Evolutionary conservation across 2,113 vertebrate species (phyloP), one percentile per base, ranked within the genome.

Genomic region (Nibea albiflora): DNA sequence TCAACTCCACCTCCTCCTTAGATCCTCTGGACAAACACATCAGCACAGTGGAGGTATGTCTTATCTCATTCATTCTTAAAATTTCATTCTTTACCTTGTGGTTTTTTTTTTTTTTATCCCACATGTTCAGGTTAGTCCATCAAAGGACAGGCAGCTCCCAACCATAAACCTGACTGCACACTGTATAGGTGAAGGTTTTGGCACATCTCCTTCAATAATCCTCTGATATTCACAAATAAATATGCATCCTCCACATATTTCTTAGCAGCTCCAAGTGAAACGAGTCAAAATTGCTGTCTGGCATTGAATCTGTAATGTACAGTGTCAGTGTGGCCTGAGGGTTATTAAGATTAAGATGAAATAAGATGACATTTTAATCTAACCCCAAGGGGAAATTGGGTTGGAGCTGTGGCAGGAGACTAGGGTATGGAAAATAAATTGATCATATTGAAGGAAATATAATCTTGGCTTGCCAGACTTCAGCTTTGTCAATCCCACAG

Each of bases 11-110:
- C 12, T 93, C 96, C 49, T 95, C 95, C 31, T 71, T 67, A 20
- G 88, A 92, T 91, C 89, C 95, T 77, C 90, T 96, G 94, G 96
- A 98, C 15, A 89, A 93, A 85, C 96, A 98, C 92, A 96, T 96
- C 83, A 94, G 77, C 86, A 94, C 93, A 73, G 95, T 98, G 71
- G 95, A 98, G 96, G 98, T 99, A 95, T 72, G 39, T 53, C 11
- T 12, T 53, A 4, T 17, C 19, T 20, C 9, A 20, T 75, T 77
- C 22, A 56, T 31, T 68, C 15, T 19, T 35, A 22, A 52, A 16
- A 52, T 62, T 52, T 57, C n/a, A 57, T 63, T 75, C 5, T 72
- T 22, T 50, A 53, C 6, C 52, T 74, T 77, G 68, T 72, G 68
- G 68, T 76, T 80, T 72, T 76, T 80, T 24, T 72, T 76, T 80